Base-by-base conservation (phyloP, 2,113 vertebrate species). In the Bubo bubo region DNA sequence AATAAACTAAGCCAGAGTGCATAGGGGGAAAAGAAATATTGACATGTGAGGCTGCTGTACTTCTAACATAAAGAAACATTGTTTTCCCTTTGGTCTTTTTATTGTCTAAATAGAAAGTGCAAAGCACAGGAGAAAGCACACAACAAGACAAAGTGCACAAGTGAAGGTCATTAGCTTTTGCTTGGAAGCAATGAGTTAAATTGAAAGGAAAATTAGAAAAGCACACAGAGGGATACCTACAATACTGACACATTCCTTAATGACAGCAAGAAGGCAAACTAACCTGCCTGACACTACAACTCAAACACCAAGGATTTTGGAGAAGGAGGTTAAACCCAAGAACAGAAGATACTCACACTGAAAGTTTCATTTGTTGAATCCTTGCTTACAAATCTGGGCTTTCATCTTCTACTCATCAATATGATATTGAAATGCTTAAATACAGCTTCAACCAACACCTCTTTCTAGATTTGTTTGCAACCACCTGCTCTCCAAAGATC, bases 1-100 rank as follows among this genome's bases (percentile, higher is more conserved):
- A 98, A 97, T 95, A 97, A 98, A 98, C 95, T 71, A 92, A 96
- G 93, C 88, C 79, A 79, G 88, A 94, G 97, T 88, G 87, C 95
- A 95, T 70, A 88, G 94, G 76, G 94, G 88, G 92, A 97, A 97
- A 97, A 96, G 97, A 94, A 97, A 97, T 96, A 98, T 96, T 97
- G 96, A 97, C 93, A 93, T 86, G 90, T 88, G 96, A 93, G 95
- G 83, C 92, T 77, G 60, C 92, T 81, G 73, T 72, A 86, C 88
- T 88, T 88, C 64, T 82, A 75, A 75, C 83, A 96, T 81, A 97
- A 97, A 96, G 97, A 91, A 95, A 96, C 76, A 82, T 47, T 97
- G 96, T 97, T 96, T 98, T 96, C 91, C 83, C 95, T 91, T 92
- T 43, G 87, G 85, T 75, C 68, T 66, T 93, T 90, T 96, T 79